Evolutionary conservation across 2,113 vertebrate species (phyloP).

Genomic region (Pundamilia nyererei): DNA sequence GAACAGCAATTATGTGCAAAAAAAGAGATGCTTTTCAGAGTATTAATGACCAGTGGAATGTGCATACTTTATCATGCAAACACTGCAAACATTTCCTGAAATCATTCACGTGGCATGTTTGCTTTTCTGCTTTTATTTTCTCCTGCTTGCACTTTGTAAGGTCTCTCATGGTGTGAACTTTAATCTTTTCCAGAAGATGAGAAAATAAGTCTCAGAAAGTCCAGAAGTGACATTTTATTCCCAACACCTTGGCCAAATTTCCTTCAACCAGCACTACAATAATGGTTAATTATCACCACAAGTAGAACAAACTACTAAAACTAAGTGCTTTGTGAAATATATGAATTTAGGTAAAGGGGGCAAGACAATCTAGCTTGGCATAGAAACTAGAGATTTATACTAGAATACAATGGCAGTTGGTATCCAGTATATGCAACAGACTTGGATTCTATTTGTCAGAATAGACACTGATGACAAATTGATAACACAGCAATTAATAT

Average conservation of each 20-base stretch:
- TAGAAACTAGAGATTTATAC: not conserved
- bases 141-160: not conserved
- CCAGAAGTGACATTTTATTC: not conserved
- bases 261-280: not conserved
- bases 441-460: not conserved
- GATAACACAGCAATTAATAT: not conserved
- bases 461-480: not conserved
- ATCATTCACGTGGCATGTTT: not conserved
- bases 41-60: not conserved
- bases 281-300: not conserved
- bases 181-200: fast-evolving
- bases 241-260: not conserved
- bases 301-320: not conserved
- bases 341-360: not conserved
- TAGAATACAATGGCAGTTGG: not conserved
- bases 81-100: not conserved
- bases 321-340: not conserved
- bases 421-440: not conserved
- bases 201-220: not conserved
- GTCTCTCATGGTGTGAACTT: not conserved
- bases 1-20: not conserved
- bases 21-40: not conserved
- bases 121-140: not conserved
- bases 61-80: not conserved
- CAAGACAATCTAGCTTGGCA: not conserved